phyloP scores from a whole-genome alignment of 2,113 vertebrate genomes.

The Gymnorhina tibicen region DNA sequence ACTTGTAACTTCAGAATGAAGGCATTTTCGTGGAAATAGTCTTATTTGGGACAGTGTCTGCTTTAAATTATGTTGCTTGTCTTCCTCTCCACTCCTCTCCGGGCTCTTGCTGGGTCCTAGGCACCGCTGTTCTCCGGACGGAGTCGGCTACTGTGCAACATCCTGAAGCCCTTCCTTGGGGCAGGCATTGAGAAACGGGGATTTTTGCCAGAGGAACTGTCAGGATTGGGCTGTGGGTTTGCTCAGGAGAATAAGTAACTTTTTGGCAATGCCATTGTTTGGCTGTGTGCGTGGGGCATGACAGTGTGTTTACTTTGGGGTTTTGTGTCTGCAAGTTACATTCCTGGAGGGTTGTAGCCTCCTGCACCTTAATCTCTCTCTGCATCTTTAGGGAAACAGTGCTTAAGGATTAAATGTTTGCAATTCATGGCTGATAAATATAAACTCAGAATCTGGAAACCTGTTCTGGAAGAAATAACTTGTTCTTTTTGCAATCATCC shows the following conservation, averaged over 20 bases:
- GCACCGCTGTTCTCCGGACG: background rate
- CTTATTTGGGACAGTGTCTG: slow-evolving; percentile 52
- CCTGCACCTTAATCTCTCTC: background rate
- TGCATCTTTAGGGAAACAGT: background rate
- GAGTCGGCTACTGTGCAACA: background rate
- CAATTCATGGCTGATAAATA: background rate
- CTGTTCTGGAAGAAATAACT: background rate
- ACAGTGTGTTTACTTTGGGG: background rate
- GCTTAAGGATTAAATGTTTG: background rate
- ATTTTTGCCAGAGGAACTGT: background rate
- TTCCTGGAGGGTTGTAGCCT: background rate
- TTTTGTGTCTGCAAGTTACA: background rate
- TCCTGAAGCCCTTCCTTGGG: background rate
- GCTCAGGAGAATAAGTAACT: background rate
- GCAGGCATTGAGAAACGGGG: background rate
- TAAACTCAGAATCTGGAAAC: background rate
- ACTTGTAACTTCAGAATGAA: background rate
- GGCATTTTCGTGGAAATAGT: slow-evolving; percentile 41
- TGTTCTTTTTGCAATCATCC: background rate
- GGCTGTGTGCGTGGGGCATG: background rate
- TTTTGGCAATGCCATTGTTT: background rate
- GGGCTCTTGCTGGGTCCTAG: slow-evolving; percentile 60
- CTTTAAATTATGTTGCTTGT: slow-evolving; percentile 50
- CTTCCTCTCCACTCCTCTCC: background rate
- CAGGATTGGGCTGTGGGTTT: background rate